Evolutionary conservation across 1,140 invertebrate genomes (phyloP), one percentile per base, ranked within the genome.

Genomic region (Pachypeltis micranthus): DNA sequence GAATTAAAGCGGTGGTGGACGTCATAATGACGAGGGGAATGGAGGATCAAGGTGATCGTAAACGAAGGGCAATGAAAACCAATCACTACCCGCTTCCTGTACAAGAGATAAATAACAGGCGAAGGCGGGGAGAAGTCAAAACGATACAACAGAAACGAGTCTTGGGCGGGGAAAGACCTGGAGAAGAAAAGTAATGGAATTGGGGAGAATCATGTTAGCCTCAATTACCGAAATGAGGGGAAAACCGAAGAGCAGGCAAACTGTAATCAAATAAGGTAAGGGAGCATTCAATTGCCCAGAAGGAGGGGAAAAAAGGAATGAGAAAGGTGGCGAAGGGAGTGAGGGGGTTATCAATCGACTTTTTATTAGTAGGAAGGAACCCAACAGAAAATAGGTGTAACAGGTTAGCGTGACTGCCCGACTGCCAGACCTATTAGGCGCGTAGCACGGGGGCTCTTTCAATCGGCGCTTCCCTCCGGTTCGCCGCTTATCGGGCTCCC

Each of bases 371-470:
- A 21, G 47, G 47, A n/a, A 51, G 47, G 47, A 51, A 51, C 47
- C 47, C 12, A 51, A 10, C 47, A 51, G 47, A 51, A 51, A 51
- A 51, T 51, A 51, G 47, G 47, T 51, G 47, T 51, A 51, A 51
- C 47, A 51, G 47, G 47, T 51, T 51, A 51, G 47, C 47, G 47
- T 51, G 47, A 51, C 47, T 51, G 47, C 7, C 19, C 23, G 47
- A 51, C 47, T 51, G 47, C 7, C 19, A 21, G 23, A 21, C 12
- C 47, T 21, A 51, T 51, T 51, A 51, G 47, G 47, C 47, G 47
- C 47, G 47, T 51, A 51, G 47, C 47, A 51, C 47, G 47, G 47
- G 47, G 47, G 47, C 47, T n/a, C n/a, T n/a, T n/a, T n/a, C n/a
- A n/a, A n/a, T n/a, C n/a, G n/a, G n/a, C n/a, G n/a, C n/a, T n/a